Percentiles rank a stretch among this genome's conserved stretches.
Conservation (phyloP, 2,113 vertebrate species). For the Dromas ardeola region DNA sequence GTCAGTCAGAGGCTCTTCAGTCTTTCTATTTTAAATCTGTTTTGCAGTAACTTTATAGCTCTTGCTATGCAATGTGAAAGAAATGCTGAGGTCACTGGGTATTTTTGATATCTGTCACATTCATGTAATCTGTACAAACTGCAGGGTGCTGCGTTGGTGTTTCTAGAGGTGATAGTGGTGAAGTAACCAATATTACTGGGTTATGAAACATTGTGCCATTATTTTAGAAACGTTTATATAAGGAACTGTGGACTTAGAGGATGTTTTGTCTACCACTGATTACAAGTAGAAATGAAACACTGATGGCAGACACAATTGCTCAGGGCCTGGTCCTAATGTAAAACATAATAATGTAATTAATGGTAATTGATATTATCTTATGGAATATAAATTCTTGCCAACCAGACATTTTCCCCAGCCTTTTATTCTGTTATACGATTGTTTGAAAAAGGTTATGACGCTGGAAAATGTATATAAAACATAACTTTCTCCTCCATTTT, state of each 20-base stretch:
- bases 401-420: background rate
- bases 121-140: background rate
- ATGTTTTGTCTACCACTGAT: background rate
- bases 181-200: background rate
- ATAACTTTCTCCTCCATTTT: background rate
- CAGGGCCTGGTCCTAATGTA: background rate
- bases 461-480: background rate
- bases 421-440: background rate
- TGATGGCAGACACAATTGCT: background rate
- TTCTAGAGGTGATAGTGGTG: background rate
- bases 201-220: slow-evolving; percentile 1
- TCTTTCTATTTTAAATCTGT: background rate
- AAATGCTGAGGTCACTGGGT: background rate
- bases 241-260: background rate
- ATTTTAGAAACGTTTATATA: background rate
- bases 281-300: background rate
- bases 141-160: background rate
- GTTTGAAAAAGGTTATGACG: background rate
- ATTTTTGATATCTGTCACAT: background rate
- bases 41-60: background rate
- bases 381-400: background rate
- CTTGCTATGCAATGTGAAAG: background rate
- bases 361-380: background rate
- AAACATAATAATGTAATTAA: background rate
- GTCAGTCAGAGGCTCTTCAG: background rate